phyloP scores from a whole-genome alignment of 2,888 invertebrate genomes.

The Tortricodes alternella region DNA sequence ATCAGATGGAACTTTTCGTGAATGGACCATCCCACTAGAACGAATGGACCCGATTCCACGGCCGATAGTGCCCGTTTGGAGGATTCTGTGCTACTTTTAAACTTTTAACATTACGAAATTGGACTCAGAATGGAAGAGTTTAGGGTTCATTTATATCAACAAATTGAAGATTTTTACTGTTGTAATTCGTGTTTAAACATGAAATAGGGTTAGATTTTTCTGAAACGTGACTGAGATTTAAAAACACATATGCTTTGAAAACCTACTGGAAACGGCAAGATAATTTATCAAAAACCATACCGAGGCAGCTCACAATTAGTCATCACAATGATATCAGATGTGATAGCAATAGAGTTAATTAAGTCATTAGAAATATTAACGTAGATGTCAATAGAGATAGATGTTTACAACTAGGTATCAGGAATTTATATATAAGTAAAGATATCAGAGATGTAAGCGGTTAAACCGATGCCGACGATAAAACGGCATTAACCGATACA shows the following conservation, averaged over 20 bases:
- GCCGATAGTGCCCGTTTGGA: conserved; percentile 41
- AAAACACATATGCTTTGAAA: conserved; percentile 4
- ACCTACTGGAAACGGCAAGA: not conserved
- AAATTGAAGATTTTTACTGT: conserved; percentile 17
- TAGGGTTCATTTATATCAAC: conserved; percentile 5
- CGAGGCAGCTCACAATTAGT: not conserved
- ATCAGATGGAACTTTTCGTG: conserved; percentile 59
- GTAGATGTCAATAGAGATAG: conserved; percentile 16
- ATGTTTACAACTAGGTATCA: conserved; percentile 38
- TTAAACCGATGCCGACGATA: conserved; percentile 67
- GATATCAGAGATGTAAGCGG: conserved; percentile 53
- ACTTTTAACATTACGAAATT: not conserved
- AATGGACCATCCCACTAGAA: conserved; percentile 62
- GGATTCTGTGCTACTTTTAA: conserved; percentile 28
- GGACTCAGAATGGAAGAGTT: conserved; percentile 2
- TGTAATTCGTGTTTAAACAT: conserved; percentile 18
- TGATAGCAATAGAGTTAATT: conserved; percentile 7
- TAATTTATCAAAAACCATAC: not conserved
- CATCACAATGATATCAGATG: conserved; percentile 1
- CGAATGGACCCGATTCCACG: conserved; percentile 44
- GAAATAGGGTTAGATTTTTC: conserved; percentile 16
- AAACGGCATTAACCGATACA: conserved; percentile 68
- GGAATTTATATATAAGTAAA: conserved; percentile 52
- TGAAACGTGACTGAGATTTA: conserved; percentile 28
- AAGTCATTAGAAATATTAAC: conserved; percentile 12